Evolutionary conservation across 1,140 invertebrate genomes (phyloP).

Genomic region (Ruditapes philippinarum): DNA sequence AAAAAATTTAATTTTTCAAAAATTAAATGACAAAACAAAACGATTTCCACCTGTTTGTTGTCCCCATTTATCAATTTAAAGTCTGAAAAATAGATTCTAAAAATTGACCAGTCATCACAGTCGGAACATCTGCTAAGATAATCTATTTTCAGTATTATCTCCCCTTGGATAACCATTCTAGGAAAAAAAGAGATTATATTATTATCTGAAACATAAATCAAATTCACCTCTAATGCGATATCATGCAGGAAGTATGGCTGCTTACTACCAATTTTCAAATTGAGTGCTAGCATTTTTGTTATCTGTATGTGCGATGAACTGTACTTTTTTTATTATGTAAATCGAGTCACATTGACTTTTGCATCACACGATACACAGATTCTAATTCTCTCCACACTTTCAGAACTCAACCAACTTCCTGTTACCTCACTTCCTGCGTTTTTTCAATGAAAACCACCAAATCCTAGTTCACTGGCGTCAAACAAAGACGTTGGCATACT

Average conservation of each 20-base stretch:
- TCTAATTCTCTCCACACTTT: slow-evolving; percentile 16
- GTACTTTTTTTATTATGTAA: neutral
- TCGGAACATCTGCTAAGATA: slow-evolving; percentile 21
- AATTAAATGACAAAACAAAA: slow-evolving; percentile 44
- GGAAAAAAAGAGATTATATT: neutral
- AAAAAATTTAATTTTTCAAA: slow-evolving; percentile 36
- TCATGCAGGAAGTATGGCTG: slow-evolving; percentile 41
- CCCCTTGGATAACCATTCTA: slow-evolving; percentile 45
- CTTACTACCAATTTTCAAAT: slow-evolving; percentile 21
- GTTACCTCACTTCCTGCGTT: neutral
- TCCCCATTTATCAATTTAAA: slow-evolving; percentile 19
- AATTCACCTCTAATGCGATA: slow-evolving; percentile 9
- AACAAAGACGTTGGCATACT: neutral
- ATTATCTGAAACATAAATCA: slow-evolving; percentile 18
- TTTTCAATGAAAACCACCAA: neutral
- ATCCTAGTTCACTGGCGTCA: neutral
- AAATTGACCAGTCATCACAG: slow-evolving; percentile 55
- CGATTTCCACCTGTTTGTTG: slow-evolving; percentile 30
- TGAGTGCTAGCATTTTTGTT: slow-evolving; percentile 20
- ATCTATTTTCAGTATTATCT: slow-evolving; percentile 30
- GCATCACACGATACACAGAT: neutral
- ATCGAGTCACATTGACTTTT: neutral
- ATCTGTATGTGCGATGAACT: slow-evolving; percentile 11
- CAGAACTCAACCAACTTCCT: neutral
- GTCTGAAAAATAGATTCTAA: slow-evolving; percentile 8